Evolutionary conservation across 1,140 invertebrate species (phyloP).

Genomic region (Nasonia longicornis): DNA sequence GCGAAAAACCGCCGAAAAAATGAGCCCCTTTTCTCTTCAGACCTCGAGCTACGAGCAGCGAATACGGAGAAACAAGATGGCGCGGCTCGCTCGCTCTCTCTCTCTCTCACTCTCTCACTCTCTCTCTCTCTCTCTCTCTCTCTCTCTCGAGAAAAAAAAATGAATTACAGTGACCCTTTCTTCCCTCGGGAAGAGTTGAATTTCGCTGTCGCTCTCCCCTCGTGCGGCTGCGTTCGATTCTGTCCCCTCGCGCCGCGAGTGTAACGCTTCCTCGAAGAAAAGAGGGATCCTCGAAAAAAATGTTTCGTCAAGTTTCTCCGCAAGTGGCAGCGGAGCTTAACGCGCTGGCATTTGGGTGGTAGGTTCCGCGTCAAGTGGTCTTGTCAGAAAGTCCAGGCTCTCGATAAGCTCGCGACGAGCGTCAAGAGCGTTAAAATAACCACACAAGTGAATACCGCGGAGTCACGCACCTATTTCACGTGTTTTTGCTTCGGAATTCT

Average conservation of each 20-base stretch:
- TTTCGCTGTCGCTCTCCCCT: background rate
- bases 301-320: background rate
- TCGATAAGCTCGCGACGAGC: background rate
- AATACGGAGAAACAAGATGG: constrained; percentile 6
- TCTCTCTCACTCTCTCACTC: too few relatives aligned
- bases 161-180: constrained; percentile 25
- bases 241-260: background rate
- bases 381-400: constrained; percentile 1
- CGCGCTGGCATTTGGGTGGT: background rate
- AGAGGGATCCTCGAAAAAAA: background rate
- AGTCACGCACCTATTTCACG: background rate
- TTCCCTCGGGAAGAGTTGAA: constrained; percentile 20
- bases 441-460: background rate
- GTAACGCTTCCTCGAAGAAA: background rate
- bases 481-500: background rate
- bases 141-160: constrained; percentile 16
- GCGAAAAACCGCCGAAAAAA: constrained; percentile 16
- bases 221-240: background rate
- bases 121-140: background rate
- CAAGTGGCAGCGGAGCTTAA: background rate
- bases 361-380: constrained; percentile 1
- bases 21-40: background rate
- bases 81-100: too few relatives aligned
- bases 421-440: constrained; percentile 1
- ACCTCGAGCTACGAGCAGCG: background rate